A percentile compares a stretch with the other conserved stretches of the same genome.
phyloP scores from a whole-genome alignment of 2,888 invertebrate genomes.

The Orthosia gracilis region DNA sequence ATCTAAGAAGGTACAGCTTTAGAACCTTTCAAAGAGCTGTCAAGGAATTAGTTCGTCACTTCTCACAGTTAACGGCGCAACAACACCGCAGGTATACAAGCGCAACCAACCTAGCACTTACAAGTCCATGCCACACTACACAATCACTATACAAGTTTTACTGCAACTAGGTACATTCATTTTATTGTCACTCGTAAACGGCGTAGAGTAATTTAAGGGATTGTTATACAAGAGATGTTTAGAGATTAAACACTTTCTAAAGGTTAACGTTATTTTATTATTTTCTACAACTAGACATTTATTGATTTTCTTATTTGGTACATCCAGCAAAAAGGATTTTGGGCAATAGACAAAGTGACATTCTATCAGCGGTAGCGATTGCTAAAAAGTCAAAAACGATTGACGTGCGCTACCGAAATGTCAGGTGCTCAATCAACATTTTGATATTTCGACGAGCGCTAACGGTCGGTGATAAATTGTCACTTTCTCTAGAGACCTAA shows the following conservation, averaged over 20 bases:
- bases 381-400: neutral
- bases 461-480: no score
- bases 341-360: neutral
- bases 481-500: no score
- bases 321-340: neutral
- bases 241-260: conserved; percentile 62
- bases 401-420: no score
- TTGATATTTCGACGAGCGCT: no score
- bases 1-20: neutral
- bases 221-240: conserved; percentile 48
- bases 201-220: conserved; percentile 54
- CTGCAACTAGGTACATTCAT: conserved; percentile 49
- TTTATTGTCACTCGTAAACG: conserved; percentile 66
- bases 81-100: conserved; percentile 41
- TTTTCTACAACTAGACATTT: conserved; percentile 7
- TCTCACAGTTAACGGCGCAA: conserved; percentile 10
- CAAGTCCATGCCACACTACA: conserved; percentile 37
- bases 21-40: conserved; percentile 16
- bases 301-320: conserved; percentile 13
- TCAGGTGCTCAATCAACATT: no score
- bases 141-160: conserved; percentile 55
- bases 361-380: neutral
- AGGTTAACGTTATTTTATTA: conserved; percentile 33
- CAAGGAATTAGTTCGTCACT: conserved; percentile 34
- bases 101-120: conserved; percentile 26